These are phyloP conservation scores for Drosophila lacteicornis DNA, from an alignment of 1,140 invertebrate genomes.

Conservation along the genomic window DNA sequence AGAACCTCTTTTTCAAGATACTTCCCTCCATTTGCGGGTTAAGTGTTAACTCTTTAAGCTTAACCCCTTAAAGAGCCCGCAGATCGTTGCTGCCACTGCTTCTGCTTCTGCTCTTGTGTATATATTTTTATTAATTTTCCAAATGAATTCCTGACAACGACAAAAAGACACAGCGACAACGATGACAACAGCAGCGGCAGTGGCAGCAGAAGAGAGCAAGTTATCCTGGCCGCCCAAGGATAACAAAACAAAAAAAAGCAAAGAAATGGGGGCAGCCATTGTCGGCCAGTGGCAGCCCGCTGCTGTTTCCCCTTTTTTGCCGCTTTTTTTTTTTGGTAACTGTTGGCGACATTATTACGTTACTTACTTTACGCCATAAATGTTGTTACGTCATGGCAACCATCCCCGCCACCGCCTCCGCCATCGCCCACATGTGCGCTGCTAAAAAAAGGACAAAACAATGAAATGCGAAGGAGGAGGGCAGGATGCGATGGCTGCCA, in stretches of 20 bases:
- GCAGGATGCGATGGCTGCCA: constrained; percentile 57
- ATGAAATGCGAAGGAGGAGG: constrained; percentile 29
- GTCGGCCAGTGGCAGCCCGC: constrained; percentile 50
- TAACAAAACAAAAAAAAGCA: constrained; percentile 25
- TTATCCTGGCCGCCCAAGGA: constrained; percentile 48
- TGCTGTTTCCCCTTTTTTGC: constrained; percentile 34
- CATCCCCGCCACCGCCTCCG: not conserved
- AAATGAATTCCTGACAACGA: constrained; percentile 78
- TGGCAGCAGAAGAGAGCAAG: constrained; percentile 48
- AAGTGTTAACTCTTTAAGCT: constrained; percentile 36
- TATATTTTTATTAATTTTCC: constrained; percentile 82
- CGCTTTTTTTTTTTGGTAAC: constrained; percentile 60
- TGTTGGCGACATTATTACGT: constrained; percentile 82
- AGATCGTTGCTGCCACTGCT: constrained; percentile 2
- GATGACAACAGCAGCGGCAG: constrained; percentile 46
- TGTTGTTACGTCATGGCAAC: constrained; percentile 73
- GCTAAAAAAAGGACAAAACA: constrained; percentile 63
- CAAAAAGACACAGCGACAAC: constrained; percentile 49
- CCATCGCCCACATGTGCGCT: constrained; percentile 1
- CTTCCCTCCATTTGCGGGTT: not conserved
- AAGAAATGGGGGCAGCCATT: constrained; percentile 60
- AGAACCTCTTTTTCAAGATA: not conserved
- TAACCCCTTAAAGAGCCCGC: constrained; percentile 33
- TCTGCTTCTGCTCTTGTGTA: constrained; percentile 20
- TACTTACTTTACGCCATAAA: constrained; percentile 81